phyloP scores from a whole-genome alignment of 2,113 vertebrate species.

The Eubucco bourcierii region DNA sequence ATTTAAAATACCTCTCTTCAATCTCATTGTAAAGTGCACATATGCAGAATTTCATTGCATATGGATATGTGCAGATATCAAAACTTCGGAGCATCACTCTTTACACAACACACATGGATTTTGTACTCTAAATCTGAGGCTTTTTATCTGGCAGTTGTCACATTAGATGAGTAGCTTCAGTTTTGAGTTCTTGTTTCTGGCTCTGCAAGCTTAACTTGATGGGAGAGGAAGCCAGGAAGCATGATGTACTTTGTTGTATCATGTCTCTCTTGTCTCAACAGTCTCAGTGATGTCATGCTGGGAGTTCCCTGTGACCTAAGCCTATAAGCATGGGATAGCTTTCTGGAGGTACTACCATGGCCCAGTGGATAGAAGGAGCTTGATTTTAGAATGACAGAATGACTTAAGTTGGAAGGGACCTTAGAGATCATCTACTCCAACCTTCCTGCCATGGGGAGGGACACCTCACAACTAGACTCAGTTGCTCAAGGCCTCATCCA shows the following conservation, averaged over 20 bases:
- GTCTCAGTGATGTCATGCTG: neutral
- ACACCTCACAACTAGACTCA: too few relatives aligned
- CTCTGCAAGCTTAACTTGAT: neutral
- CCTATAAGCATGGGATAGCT: neutral
- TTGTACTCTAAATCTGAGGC: neutral
- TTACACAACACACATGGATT: neutral
- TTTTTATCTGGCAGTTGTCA: neutral
- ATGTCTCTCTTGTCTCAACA: neutral
- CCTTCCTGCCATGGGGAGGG: too few relatives aligned
- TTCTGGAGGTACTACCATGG: neutral
- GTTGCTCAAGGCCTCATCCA: too few relatives aligned
- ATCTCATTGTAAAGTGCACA: slow-evolving; percentile 18
- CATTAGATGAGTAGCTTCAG: neutral
- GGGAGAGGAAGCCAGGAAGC: neutral
- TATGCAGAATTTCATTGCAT: slow-evolving; percentile 36
- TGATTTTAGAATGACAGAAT: neutral
- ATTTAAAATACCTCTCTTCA: slow-evolving; percentile 58
- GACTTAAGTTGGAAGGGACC: too few relatives aligned
- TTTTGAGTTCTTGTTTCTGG: neutral
- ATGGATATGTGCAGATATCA: neutral
- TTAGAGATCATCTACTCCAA: too few relatives aligned
- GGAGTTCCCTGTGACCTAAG: neutral
- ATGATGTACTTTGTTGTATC: neutral
- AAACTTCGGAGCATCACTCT: neutral
- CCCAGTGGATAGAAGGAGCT: neutral